Evolutionary conservation across 1,140 invertebrate species (phyloP), one percentile per base, ranked within the genome.

Genomic region (Diabrotica virgifera): DNA sequence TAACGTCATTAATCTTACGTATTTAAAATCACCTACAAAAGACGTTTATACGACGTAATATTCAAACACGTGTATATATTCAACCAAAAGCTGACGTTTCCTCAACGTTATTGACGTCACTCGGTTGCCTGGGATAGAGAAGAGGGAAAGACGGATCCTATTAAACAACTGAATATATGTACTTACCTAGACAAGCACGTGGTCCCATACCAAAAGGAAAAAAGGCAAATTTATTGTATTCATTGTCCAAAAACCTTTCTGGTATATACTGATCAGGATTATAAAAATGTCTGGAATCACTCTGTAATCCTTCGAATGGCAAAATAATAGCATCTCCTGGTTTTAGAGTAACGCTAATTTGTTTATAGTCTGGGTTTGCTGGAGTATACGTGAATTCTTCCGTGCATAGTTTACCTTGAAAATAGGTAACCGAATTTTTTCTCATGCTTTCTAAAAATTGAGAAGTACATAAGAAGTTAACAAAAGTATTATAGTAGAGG

Each of bases 131-230:
- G n/a, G n/a, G n/a, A n/a, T n/a, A n/a, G 12, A 54, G 5, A 36
- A 13, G 12, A 6, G 5, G 10, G 60, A 11, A 60, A 37, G 9
- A 36, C 14, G n/a, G 11, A 10, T 13, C 53, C 58, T 50, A 67
- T 69, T 36, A 50, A 51, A 13, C 6, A 63, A 62, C 11, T 24
- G 51, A n/a, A n/a, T n/a, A n/a, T n/a, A n/a, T n/a, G n/a, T n/a
- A 36, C 65, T 80, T 69, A 81, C 82, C 82, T 55, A 89, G 81
- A 66, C 88, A 89, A 69, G 85, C 85, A 46, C 88, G 74, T 0
- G 84, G 84, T 14, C 88, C 88, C 64, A 85, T 85, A 0, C 87
- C 85, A 68, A 90, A 90, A 4, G 87, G 84, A 56, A 88, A 69
- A 74, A 81, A 87, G n/a, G 66, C 60, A 36, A 40, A 61, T 58